phyloP scores from a whole-genome alignment of 2,888 invertebrate species.

The Trisateles emortualis region DNA sequence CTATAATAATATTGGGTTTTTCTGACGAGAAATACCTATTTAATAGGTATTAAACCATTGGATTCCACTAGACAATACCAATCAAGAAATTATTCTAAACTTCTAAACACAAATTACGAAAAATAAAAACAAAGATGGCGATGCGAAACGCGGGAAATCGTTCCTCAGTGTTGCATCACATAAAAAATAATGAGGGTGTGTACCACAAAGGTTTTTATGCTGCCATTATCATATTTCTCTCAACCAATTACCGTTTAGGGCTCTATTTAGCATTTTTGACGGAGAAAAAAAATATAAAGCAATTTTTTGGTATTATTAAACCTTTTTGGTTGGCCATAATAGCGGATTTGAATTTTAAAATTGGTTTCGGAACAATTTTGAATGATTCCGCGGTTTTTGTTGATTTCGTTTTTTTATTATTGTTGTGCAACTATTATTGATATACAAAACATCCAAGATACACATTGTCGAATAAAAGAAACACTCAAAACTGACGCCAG shows the following conservation, averaged over 20 bases:
- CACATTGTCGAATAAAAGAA: too few species aligned
- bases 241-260: conserved; percentile 73
- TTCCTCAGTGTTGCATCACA: conserved; percentile 54
- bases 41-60: too few species aligned
- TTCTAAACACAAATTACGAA: conserved; percentile 34
- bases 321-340: conserved; percentile 40
- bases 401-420: neutral
- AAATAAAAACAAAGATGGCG: conserved; percentile 64
- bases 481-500: too few species aligned
- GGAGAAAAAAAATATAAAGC: conserved; percentile 47
- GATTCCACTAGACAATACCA: too few species aligned
- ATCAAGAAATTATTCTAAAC: conserved; percentile 40
- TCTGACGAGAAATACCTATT: too few species aligned
- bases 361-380: conserved; percentile 11
- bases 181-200: conserved; percentile 73
- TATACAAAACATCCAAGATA: too few species aligned
- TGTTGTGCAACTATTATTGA: too few species aligned
- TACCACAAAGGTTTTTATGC: conserved; percentile 73
- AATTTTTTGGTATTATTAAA: conserved; percentile 50
- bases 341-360: conserved; percentile 38
- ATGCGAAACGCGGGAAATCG: conserved; percentile 62
- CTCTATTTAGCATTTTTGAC: conserved; percentile 69
- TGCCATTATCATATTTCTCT: conserved; percentile 80
- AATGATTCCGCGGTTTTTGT: neutral
- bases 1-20: too few species aligned